Base-by-base conservation (phyloP, 2,113 vertebrate genomes). In the Illadopsis cleaveri region DNA sequence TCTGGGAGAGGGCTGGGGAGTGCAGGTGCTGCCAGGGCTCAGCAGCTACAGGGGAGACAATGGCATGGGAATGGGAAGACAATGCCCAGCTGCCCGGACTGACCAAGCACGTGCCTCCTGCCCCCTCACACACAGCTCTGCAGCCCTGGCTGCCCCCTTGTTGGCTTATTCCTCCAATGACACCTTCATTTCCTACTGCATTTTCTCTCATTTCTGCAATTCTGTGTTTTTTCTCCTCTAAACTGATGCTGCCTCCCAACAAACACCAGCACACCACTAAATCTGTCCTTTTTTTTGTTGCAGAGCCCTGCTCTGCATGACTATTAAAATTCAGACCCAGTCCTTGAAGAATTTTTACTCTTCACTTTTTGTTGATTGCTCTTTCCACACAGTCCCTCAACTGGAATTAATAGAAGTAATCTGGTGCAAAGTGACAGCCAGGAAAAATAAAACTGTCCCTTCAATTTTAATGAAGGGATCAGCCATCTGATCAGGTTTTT, bases 391-490 rank as follows among this genome's bases (percentile, higher is more conserved):
- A 60, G 42, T 35, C 56, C 35, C 69, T 78, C 77, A 71, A 35
- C 45, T 88, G 37, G 45, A 77, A 89, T 92, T 83, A 91, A 65
- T 68, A 86, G 65, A 92, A 91, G 86, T 75, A 82, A 44, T 54
- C 48, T 51, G 28, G 65, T 89, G 73, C 78, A 76, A 91, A 64
- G 65, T 78, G 33, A 68, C 65, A 92, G 35, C 24, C 77, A 89
- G 65, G 77, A 95, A 89, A 91, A 95, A 62, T 35, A 82, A 81
- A 93, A 48, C 83, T 47, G 11, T 62, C 45, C 35, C 72, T 94
- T 83, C 53, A 68, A 37, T 94, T 94, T 93, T 93, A 93, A 68
- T 85, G 87, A 91, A 68, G 73, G 57, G 40, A 48, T 87, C 17
- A 51, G 60, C 45, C 37, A 60, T 48, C 48, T 80, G 80, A 57